Evolutionary conservation across 2,113 vertebrate genomes (phyloP).

Genomic region (Equus quagga): DNA sequence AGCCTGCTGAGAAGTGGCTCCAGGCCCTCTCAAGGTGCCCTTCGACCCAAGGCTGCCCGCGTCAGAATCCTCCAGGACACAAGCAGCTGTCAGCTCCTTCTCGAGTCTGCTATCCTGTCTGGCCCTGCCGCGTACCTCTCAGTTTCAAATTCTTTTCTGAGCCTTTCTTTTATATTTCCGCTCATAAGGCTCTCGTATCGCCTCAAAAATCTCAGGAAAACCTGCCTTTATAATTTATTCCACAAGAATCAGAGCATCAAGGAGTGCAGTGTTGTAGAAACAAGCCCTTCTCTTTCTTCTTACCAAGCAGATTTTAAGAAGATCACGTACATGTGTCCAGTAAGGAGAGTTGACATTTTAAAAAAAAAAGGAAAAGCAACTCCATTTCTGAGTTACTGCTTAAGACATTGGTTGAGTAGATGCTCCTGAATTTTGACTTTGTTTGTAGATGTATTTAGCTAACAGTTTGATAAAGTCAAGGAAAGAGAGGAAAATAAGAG

Average conservation of each 20-base stretch:
- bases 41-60: fast-evolving
- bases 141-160: slow-evolving; percentile 7
- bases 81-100: neutral
- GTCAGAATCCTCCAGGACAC: neutral
- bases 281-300: neutral
- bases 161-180: neutral
- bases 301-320: neutral
- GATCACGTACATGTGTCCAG: neutral
- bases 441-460: neutral
- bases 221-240: neutral
- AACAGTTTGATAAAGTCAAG: neutral
- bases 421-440: neutral
- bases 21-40: neutral
- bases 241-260: neutral
- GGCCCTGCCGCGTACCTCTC: neutral
- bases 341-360: neutral
- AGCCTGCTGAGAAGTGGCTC: neutral
- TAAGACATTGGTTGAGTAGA: neutral
- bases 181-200: neutral
- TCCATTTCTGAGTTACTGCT: slow-evolving; percentile 13
- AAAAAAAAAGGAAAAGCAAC: neutral
- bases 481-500: neutral
- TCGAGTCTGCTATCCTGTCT: neutral
- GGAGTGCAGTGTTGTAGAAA: neutral
- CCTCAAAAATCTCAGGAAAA: neutral